A percentile compares a stretch with the other conserved stretches of the same genome.
Evolutionary conservation across 2,797 vertebrate genomes (phyloP).

Genomic region (Peromyscus attwateri): DNA sequence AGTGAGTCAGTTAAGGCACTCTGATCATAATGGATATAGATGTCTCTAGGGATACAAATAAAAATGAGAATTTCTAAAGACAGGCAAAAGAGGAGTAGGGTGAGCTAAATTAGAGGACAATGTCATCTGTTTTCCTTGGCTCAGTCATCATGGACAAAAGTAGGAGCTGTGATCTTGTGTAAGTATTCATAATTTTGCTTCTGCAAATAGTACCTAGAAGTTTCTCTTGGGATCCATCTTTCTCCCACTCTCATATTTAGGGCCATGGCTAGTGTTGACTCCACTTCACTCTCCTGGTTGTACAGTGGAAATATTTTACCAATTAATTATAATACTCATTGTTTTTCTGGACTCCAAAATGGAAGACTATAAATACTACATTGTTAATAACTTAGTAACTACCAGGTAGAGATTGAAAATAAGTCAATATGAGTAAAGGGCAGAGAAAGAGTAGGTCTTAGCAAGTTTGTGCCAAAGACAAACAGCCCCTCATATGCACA

Average conservation of each 20-base stretch:
- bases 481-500: background rate
- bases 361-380: background rate
- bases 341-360: background rate
- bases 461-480: background rate
- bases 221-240: background rate
- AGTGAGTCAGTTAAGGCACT: background rate
- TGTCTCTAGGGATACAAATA: background rate
- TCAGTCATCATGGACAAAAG: background rate
- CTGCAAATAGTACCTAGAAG: background rate
- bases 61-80: background rate
- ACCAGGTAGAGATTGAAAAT: background rate
- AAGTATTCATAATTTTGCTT: background rate
- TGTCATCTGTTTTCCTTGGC: background rate
- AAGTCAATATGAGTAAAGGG: background rate
- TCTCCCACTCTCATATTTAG: slow-evolving; percentile 31
- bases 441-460: background rate
- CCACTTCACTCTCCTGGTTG: fast-evolving
- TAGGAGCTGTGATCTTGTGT: background rate
- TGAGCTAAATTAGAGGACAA: background rate
- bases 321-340: background rate
- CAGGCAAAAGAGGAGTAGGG: background rate
- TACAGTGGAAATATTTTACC: background rate
- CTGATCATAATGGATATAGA: background rate
- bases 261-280: background rate
- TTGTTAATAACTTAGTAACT: background rate